phyloP scores from a whole-genome alignment of 2,797 vertebrate species.

The Halcyon smyrnensis region DNA sequence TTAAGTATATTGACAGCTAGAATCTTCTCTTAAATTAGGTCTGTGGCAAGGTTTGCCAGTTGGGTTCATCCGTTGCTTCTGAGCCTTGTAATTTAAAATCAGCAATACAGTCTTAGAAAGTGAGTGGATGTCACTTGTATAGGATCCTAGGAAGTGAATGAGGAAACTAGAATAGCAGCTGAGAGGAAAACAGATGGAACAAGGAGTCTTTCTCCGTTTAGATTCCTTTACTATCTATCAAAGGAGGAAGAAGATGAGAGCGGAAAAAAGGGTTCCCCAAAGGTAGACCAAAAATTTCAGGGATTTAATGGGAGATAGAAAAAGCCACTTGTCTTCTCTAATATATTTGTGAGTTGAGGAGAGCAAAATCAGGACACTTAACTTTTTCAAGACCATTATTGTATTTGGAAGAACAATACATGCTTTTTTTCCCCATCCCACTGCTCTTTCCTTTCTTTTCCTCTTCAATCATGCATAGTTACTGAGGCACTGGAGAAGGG shows the following conservation, averaged over 20 bases:
- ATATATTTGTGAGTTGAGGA: neutral
- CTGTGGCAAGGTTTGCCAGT: neutral
- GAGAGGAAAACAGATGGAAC: neutral
- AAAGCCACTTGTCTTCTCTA: neutral
- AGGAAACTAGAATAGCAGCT: neutral
- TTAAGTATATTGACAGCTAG: neutral
- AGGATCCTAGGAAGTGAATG: neutral
- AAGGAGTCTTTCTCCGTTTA: neutral
- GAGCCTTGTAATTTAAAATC: neutral
- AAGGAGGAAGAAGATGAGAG: neutral
- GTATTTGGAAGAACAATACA: neutral
- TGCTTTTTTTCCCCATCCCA: neutral
- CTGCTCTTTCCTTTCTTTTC: neutral
- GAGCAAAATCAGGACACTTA: neutral
- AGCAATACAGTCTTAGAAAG: neutral
- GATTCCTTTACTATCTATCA: neutral
- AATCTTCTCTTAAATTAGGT: neutral
- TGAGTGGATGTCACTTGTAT: neutral
- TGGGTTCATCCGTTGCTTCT: neutral
- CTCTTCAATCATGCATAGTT: neutral
- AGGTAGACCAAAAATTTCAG: neutral
- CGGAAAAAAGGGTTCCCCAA: neutral
- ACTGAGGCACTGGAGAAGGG: neutral
- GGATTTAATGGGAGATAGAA: neutral
- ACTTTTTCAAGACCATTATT: neutral